Percentiles rank a stretch among this genome's conserved stretches.
Conservation (phyloP, 2,113 vertebrate genomes). For the Cricetomys ansorgei region DNA sequence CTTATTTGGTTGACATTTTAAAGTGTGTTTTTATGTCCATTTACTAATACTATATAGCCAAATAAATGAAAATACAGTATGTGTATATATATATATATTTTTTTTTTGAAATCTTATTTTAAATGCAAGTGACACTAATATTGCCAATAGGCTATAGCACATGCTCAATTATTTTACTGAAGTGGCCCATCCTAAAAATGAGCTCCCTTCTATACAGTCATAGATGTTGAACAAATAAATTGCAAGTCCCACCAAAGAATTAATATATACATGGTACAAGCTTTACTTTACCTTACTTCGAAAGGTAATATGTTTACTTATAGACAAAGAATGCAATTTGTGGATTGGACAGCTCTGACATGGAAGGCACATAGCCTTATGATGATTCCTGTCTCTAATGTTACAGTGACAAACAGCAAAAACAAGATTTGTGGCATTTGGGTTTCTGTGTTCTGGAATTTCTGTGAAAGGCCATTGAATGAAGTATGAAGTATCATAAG, state of each 20-base stretch:
- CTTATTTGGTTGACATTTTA: neutral
- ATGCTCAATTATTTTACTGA: neutral
- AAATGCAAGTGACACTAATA: neutral
- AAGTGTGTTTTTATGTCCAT: neutral
- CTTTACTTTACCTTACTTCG: neutral
- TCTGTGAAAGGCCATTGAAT: neutral
- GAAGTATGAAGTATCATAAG: neutral
- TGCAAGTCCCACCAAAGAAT: neutral
- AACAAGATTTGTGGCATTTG: neutral
- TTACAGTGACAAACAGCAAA: neutral
- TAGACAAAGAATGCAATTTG: neutral
- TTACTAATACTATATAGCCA: neutral
- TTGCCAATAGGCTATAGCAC: neutral
- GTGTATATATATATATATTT: too few species aligned
- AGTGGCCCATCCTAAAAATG: neutral
- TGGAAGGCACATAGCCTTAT: neutral
- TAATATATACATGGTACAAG: neutral
- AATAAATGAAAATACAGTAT: conserved; percentile 15
- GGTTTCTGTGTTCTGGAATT: neutral
- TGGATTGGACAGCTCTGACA: neutral
- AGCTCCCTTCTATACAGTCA: neutral
- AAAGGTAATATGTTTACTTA: neutral
- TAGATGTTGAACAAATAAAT: neutral
- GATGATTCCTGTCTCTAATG: neutral
- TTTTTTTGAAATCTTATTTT: too few species aligned